Conservation (phyloP, 2,888 invertebrate genomes). For the Nomada ferruginata region DNA sequence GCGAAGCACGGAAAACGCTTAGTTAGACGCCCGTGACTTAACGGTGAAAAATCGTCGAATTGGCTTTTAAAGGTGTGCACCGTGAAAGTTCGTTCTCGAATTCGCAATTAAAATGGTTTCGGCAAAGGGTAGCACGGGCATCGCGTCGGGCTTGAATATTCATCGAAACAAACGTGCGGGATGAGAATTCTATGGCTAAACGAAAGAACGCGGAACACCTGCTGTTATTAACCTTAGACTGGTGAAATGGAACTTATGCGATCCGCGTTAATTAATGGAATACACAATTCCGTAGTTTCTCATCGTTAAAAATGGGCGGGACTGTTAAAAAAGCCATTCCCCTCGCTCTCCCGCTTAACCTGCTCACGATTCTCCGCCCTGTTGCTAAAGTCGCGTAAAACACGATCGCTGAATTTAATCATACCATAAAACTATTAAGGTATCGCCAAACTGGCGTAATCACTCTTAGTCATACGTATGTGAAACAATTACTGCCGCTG, state of each 20-base stretch:
- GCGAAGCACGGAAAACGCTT: neutral
- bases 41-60: too few relatives aligned
- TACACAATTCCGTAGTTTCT: neutral
- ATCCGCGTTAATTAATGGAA: neutral
- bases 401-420: neutral
- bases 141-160: conserved; percentile 57
- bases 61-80: too few relatives aligned
- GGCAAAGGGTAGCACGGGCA: conserved; percentile 7
- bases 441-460: neutral
- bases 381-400: neutral
- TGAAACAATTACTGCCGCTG: neutral
- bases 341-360: too few relatives aligned
- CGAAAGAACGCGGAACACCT: conserved; percentile 6
- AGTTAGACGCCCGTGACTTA: too few relatives aligned
- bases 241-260: neutral
- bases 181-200: conserved; percentile 54
- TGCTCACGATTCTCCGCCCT: too few relatives aligned
- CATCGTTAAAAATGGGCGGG: too few relatives aligned
- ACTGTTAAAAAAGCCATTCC: too few relatives aligned
- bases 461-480: too few relatives aligned
- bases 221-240: neutral
- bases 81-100: neutral
- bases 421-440: neutral
- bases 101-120: conserved; percentile 34
- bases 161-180: conserved; percentile 51